Percentiles rank a stretch among this genome's conserved stretches.
Conservation (phyloP, 2,113 vertebrate genomes). For the Psephotus haematonotus region DNA sequence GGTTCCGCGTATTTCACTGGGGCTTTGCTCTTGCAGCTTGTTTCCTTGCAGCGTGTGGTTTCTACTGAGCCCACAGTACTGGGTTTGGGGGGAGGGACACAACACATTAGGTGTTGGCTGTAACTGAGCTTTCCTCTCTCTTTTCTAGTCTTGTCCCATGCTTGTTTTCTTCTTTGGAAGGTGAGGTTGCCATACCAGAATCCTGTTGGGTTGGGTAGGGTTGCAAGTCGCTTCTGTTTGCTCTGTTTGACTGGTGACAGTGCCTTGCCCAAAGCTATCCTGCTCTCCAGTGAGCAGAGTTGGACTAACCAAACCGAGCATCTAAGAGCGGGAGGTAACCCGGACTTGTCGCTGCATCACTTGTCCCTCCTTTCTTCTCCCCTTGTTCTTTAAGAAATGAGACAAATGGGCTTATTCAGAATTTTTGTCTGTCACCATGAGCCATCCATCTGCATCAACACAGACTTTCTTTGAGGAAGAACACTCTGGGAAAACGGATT, state of each 20-base stretch:
- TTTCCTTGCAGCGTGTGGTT: neutral
- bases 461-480: neutral
- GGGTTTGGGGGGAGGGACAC: neutral
- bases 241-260: neutral
- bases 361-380: neutral
- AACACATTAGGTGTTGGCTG: neutral
- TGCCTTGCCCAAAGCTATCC: rapidly evolving
- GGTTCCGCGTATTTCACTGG: rapidly evolving
- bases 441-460: neutral
- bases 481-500: neutral
- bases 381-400: neutral
- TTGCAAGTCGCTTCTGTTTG: neutral
- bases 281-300: neutral
- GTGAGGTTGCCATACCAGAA: neutral
- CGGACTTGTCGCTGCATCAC: neutral
- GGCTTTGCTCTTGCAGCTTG: neutral
- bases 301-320: neutral
- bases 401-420: neutral
- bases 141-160: rapidly evolving
- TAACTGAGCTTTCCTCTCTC: neutral
- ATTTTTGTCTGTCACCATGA: neutral
- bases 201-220: neutral
- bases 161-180: neutral
- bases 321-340: neutral
- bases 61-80: neutral